Evolutionary conservation across 2,888 invertebrate genomes (phyloP), one percentile per base, ranked within the genome.

Genomic region (Latrodectus hesperus): DNA sequence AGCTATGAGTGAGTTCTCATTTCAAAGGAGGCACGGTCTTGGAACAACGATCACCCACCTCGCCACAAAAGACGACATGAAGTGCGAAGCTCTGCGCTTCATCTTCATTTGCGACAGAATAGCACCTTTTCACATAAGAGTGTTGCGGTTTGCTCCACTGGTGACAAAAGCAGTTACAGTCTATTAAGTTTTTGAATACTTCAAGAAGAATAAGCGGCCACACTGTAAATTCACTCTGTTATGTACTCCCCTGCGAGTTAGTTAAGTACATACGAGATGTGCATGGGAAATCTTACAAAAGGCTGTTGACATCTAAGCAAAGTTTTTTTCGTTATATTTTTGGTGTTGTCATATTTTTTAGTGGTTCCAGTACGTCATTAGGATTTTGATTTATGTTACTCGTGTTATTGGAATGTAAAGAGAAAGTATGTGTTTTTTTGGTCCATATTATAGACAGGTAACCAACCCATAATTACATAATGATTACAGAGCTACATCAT

Each of bases 101-200:
- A 60, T 77, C 77, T 77, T 77, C 65, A 77, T 77, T 77, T 68
- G 65, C 67, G 65, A 68, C 65, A 60, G n/a, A 60, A 77, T 68
- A 68, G 26, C 52, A 77, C 74, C 72, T 73, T 17, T 75, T 82
- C 70, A 75, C 70, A 52, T 16, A 9, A 51, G 52, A 38, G 51
- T 75, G 82, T 70, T 82, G 82, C 74, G 75, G 82, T 75, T 74
- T 74, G 8, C 52, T 67, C 53, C 67, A 17, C 26, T 38, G 17
- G 26, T 52, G 53, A 82, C 82, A 82, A 82, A 55, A 75, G 75
- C 38, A 38, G 16, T 67, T 55, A 55, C 72, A 84, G 72, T 84
- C 84, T 84, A 84, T 84, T 84, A 84, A 65, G 71, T 60, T 75
- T 53, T 67, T 82, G 72, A 80, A 72, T 72, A 72, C 72, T 72